Conservation (phyloP, 2,113 vertebrate genomes). For the Bujurquina vittata region DNA sequence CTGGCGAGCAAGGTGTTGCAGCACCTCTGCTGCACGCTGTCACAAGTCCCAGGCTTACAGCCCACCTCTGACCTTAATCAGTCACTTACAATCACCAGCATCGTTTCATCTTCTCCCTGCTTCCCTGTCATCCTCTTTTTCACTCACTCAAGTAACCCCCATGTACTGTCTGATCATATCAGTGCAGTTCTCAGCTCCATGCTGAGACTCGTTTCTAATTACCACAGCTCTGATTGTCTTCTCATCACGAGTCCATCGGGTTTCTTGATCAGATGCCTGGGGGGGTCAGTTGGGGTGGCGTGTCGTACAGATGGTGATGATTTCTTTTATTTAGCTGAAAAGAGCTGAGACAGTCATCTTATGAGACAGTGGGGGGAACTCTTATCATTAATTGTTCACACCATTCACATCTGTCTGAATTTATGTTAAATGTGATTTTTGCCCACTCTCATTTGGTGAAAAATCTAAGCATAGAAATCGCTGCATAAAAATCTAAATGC, state of each 20-base stretch:
- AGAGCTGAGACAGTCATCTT: slow-evolving; percentile 15
- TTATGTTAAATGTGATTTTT: too few species aligned
- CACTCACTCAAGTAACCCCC: slow-evolving; percentile 36
- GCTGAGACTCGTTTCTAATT: slow-evolving; percentile 36
- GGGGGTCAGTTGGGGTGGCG: neutral
- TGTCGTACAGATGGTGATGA: neutral
- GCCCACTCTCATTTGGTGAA: too few species aligned
- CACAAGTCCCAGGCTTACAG: slow-evolving; percentile 50
- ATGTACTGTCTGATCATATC: slow-evolving; percentile 52
- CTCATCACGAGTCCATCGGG: slow-evolving; percentile 20
- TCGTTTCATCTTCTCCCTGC: slow-evolving; percentile 53
- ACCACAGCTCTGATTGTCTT: slow-evolving; percentile 21
- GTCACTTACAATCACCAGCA: slow-evolving; percentile 56
- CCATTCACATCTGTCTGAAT: neutral
- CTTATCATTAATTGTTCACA: neutral
- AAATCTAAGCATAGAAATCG: neutral
- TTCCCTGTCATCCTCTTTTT: slow-evolving; percentile 29
- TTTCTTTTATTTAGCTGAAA: neutral
- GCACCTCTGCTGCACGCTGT: slow-evolving; percentile 36
- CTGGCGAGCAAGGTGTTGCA: slow-evolving; percentile 46
- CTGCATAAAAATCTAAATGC: neutral
- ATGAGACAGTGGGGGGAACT: neutral
- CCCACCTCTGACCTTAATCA: slow-evolving; percentile 66
- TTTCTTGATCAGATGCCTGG: slow-evolving; percentile 15
- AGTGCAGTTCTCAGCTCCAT: slow-evolving; percentile 35